Base-by-base conservation (phyloP, 37 sponge, comb jelly and placozoan species). In the Axinella damicornis region DNA sequence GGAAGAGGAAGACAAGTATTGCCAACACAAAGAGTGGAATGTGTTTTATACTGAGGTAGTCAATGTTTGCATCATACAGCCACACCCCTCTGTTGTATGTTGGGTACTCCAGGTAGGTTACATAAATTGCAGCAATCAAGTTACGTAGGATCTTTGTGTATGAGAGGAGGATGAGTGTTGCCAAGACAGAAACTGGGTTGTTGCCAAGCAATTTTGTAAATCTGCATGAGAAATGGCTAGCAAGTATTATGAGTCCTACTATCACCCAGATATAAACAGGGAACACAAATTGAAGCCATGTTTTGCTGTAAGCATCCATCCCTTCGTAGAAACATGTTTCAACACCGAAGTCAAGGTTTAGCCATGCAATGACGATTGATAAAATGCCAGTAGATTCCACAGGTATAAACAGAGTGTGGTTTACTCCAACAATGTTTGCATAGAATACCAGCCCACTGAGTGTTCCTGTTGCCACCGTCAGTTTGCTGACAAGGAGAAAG, bases 281-380 rank as follows among this genome's bases (percentile, higher is more conserved):
- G 53, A 74, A 74, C 13, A 53, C 56, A 54, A 74, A 74, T 30
- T 74, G 74, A 0, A 74, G 30, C 55, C 53, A 46, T 17, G 74
- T 53, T 53, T 74, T 74, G 1, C 56, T 20, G 56, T 54, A 74
- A 13, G 53, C 56, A 52, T 36, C 25, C 41, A 74, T 14, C 5
- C 74, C 74, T 53, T 74, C 30, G 56, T 25, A 39, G 56, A 74
- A 53, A 74, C 74, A 74, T 15, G 27, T 46, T 0, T 74, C 56
- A 17, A 74, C 2, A 19, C 74, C 74, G 0, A 74, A 53, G 40
- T 74, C 74, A 52, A 74, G 57, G 40, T 74, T 74, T 19, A 40
- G 22, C 56, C 53, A 53, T 52, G 74, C 68, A 31, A 30, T 31
- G 32, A 18, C 2, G 33, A 67, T 67, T 19, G 68, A 19, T 2